These are phyloP conservation scores for Biston betularia DNA, from an alignment of 2,888 invertebrate genomes.

Conservation along the genomic window DNA sequence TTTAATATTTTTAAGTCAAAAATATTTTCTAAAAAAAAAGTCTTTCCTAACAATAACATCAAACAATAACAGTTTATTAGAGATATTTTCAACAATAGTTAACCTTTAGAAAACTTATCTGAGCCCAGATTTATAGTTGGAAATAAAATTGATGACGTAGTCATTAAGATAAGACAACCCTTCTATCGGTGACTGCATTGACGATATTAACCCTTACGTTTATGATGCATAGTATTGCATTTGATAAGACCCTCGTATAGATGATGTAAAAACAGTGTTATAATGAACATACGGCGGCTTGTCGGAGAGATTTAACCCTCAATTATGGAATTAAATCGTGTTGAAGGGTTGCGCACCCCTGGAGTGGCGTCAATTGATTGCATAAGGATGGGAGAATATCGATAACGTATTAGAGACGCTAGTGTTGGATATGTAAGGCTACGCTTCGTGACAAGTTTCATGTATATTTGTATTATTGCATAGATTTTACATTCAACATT, in stretches of 20 bases:
- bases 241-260: slow-evolving; percentile 20
- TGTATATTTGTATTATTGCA: too few relatives aligned
- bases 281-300: slow-evolving; percentile 77
- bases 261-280: slow-evolving; percentile 66
- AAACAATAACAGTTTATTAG: slow-evolving; percentile 22
- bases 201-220: slow-evolving; percentile 16
- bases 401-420: neutral
- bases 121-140: slow-evolving; percentile 42
- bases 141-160: slow-evolving; percentile 49
- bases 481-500: too few relatives aligned
- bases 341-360: slow-evolving; percentile 78
- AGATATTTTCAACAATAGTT: slow-evolving; percentile 17
- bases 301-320: slow-evolving; percentile 81
- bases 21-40: too few relatives aligned
- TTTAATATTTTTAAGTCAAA: neutral
- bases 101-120: slow-evolving; percentile 30
- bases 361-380: slow-evolving; percentile 62
- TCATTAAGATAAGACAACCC: slow-evolving; percentile 66
- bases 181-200: slow-evolving; percentile 14
- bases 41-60: neutral
- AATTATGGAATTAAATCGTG: slow-evolving; percentile 83
- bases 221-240: slow-evolving; percentile 4
- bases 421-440: neutral
- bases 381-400: slow-evolving; percentile 47
- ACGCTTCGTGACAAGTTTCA: too few relatives aligned